Evolutionary conservation across 2,797 vertebrate species (phyloP).

Genomic region (Trachops cirrhosus): DNA sequence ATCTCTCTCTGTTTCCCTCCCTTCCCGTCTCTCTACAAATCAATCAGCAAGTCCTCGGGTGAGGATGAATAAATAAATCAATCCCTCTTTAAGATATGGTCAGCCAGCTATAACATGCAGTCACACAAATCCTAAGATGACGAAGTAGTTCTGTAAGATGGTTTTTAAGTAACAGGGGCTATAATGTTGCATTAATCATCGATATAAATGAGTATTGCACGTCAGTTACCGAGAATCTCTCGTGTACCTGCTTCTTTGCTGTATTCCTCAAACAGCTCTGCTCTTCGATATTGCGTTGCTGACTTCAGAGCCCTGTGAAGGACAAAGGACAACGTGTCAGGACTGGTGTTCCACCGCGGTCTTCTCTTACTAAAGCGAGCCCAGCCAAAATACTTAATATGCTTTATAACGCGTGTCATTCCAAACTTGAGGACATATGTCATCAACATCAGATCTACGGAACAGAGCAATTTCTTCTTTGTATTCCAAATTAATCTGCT

Average conservation of each 20-base stretch:
- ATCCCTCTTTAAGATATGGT: background rate
- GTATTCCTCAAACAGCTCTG: slow-evolving; percentile 69
- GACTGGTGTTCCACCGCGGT: background rate
- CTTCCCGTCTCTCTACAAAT: background rate
- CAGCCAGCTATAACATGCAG: background rate
- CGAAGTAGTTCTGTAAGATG: background rate
- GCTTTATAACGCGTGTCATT: fast-evolving
- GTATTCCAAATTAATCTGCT: background rate
- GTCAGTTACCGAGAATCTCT: slow-evolving; percentile 70
- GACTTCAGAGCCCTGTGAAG: slow-evolving; percentile 75
- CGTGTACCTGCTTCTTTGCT: slow-evolving; percentile 71
- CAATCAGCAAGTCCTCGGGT: background rate
- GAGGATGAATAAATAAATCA: background rate
- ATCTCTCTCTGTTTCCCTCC: background rate
- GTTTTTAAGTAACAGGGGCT: background rate
- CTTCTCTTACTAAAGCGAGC: background rate
- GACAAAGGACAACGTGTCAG: slow-evolving; percentile 65
- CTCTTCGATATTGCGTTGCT: slow-evolving; percentile 72
- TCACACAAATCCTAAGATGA: background rate
- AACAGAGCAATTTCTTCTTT: slow-evolving; percentile 56
- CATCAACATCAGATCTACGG: background rate
- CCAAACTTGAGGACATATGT: background rate
- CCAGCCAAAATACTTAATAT: background rate
- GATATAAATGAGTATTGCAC: background rate
- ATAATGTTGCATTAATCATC: background rate